Base-by-base conservation (phyloP, 2,888 invertebrate genomes). In the Hipparchia sbordonii region DNA sequence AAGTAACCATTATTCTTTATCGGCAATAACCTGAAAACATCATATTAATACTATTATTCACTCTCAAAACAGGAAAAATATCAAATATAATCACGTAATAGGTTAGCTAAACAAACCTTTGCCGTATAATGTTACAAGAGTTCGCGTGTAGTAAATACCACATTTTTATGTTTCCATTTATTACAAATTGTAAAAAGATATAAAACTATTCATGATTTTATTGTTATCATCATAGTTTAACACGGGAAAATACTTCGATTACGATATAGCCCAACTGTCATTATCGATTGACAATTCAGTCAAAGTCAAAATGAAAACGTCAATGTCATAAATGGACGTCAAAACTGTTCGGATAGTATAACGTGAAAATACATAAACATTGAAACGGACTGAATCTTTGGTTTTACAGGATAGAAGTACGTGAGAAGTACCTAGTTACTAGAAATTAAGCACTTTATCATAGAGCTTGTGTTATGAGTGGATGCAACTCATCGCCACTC, bases 91-190 rank as follows among this genome's bases (percentile, higher is more conserved):
- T 62, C 52, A 39, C 51, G 51, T 13, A 56, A 54, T 68, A 57
- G 48, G 54, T 68, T 59, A 66, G 52, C 56, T 65, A 6, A 0
- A 68, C 63, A 66, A 69, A 92, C 93, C 90, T 90, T 77, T 90
- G 92, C 72, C 89, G 83, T 70, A 88, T 72, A 62, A 85, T 75
- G 68, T 85, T 84, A 77, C 87, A 89, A 33, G 90, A 87, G 39
- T 87, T 85, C 69, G 80, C 80, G 81, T 91, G 89, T 67, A 93
- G 70, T 82, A 93, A 84, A 68, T 92, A 92, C 90, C 90, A 92
- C 93, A 93, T 93, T 81, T 82, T 88, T 72, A 61, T 73, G 39
- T 59, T 75, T 72, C 66, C 33, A 74, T 45, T 56, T 46, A 8
- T 13, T 63, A 63, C 33, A 8, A 51, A 51, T 66, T 62, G 56